These are phyloP conservation scores for Tachyglossus aculeatus DNA, from an alignment of 2,797 vertebrate species.

Conservation along the genomic window DNA sequence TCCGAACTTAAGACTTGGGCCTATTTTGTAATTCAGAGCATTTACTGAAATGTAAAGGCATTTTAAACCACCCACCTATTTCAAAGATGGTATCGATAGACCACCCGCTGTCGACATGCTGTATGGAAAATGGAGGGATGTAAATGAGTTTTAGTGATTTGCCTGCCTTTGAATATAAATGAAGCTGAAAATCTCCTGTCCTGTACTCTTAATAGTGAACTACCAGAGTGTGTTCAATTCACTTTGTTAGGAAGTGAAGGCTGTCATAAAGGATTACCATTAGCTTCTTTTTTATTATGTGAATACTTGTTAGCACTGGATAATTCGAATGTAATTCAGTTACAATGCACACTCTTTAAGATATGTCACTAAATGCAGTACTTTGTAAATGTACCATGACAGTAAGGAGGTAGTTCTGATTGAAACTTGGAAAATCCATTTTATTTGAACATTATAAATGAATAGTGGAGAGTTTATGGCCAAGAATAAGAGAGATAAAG, in stretches of 20 bases:
- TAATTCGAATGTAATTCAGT: slow-evolving; percentile 57
- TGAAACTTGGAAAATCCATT: slow-evolving; percentile 26
- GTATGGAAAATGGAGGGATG: slow-evolving; percentile 86
- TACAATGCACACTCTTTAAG: slow-evolving; percentile 34
- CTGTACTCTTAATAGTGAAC: slow-evolving; percentile 69
- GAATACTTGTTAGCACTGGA: slow-evolving; percentile 52
- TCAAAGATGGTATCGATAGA: slow-evolving; percentile 86
- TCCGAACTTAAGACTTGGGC: slow-evolving; percentile 62
- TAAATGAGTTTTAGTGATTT: slow-evolving; percentile 91
- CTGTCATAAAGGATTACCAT: slow-evolving; percentile 61
- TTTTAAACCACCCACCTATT: slow-evolving; percentile 86
- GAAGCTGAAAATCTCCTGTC: slow-evolving; percentile 76
- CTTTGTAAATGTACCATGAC: slow-evolving; percentile 34
- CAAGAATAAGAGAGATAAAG: neutral
- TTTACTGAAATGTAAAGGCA: slow-evolving; percentile 70
- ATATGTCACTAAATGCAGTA: slow-evolving; percentile 37
- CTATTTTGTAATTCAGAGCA: slow-evolving; percentile 70
- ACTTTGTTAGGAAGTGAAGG: slow-evolving; percentile 57
- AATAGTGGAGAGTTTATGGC: slow-evolving; percentile 11
- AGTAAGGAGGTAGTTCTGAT: slow-evolving; percentile 33
- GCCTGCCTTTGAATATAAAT: slow-evolving; percentile 89
- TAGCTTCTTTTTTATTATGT: slow-evolving; percentile 46
- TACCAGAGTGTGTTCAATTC: slow-evolving; percentile 50
- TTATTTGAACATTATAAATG: neutral
- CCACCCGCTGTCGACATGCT: slow-evolving; percentile 82